A percentile compares a stretch with the other conserved stretches of the same genome.
phyloP scores from a whole-genome alignment of 2,113 vertebrate genomes.

The Excalfactoria chinensis region DNA sequence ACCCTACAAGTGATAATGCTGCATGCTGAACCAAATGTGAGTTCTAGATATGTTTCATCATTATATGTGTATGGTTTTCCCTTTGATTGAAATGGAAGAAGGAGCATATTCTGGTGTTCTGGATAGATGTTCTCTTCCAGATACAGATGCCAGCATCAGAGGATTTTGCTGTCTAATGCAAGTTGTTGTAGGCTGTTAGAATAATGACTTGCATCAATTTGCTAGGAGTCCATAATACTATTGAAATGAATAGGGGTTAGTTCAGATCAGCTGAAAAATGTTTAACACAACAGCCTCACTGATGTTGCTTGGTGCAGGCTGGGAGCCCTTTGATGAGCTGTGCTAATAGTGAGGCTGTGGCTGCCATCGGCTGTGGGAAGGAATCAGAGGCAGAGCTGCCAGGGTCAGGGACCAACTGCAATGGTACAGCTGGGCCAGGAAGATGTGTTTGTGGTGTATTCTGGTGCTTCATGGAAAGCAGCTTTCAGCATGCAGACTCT shows the following conservation, averaged over 20 bases:
- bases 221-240: neutral
- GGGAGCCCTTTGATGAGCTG: accelerated
- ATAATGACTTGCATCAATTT: neutral
- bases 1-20: neutral
- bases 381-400: neutral
- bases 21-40: neutral
- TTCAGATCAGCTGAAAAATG: neutral
- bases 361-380: neutral
- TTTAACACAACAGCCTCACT: neutral
- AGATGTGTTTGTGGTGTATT: too few species aligned
- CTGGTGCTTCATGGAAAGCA: neutral
- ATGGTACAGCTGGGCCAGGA: neutral
- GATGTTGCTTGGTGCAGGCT: neutral
- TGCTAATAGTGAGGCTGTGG: accelerated
- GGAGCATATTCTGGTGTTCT: neutral
- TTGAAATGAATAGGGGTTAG: neutral
- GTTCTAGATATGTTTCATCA: neutral
- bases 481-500: neutral
- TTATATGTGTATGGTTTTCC: neutral
- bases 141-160: neutral
- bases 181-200: neutral
- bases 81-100: neutral
- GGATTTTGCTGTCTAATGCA: neutral
- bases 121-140: neutral
- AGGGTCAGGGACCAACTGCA: neutral